Evolutionary conservation across 2,797 vertebrate species (phyloP).

Genomic region (Eulemur coronatus): DNA sequence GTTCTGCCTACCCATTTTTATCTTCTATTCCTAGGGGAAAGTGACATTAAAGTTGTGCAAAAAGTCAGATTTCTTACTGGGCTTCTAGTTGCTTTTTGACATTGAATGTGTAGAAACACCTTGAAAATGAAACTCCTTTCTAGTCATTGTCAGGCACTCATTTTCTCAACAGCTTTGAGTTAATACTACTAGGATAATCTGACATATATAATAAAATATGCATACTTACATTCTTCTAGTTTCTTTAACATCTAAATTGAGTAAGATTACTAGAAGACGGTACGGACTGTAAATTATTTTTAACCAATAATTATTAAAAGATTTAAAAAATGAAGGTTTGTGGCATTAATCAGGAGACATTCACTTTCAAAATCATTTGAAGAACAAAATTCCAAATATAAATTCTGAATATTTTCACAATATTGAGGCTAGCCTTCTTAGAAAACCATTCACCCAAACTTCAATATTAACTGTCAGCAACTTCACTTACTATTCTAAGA

Average conservation of each 20-base stretch:
- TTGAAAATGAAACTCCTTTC: not conserved
- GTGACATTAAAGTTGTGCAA: conserved; percentile 43
- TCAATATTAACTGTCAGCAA: conserved; percentile 50
- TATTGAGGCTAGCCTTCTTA: not conserved
- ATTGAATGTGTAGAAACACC: not conserved
- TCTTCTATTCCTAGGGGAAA: conserved; percentile 32
- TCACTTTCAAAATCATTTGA: not conserved
- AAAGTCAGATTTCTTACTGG: conserved; percentile 30
- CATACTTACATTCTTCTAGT: not conserved
- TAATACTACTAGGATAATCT: not conserved
- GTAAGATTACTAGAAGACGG: not conserved
- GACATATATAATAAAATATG: not conserved
- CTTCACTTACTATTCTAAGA: conserved; percentile 45
- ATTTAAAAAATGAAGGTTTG: not conserved
- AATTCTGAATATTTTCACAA: conserved; percentile 28
- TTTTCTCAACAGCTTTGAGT: conserved; percentile 17
- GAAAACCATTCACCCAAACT: conserved; percentile 7
- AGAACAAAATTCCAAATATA: not conserved
- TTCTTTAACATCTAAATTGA: not conserved
- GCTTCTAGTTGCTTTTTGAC: conserved; percentile 33
- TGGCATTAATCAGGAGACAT: not conserved
- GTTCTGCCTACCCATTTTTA: conserved; percentile 50
- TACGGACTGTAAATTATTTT: not conserved
- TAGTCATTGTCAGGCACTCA: not conserved
- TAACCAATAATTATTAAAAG: not conserved